These are phyloP conservation scores for Oriolus oriolus DNA, from an alignment of 2,113 vertebrate species.

Conservation along the genomic window DNA sequence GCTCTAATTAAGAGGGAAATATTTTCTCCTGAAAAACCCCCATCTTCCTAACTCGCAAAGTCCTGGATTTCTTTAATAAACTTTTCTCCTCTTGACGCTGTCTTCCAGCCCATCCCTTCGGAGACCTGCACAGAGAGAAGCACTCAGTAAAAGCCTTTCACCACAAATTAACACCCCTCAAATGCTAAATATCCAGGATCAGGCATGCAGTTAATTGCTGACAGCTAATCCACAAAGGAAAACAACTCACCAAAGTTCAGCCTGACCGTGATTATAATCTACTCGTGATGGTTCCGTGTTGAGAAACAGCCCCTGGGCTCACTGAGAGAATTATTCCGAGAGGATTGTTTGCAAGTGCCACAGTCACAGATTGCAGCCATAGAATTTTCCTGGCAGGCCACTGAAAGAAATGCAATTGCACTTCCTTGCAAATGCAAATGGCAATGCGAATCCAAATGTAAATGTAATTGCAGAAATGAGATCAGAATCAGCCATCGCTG, in stretches of 20 bases:
- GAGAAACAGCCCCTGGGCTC: background rate
- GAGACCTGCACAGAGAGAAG: background rate
- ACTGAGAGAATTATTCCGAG: background rate
- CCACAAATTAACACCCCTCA: background rate
- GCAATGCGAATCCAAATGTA: background rate
- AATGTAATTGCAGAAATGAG: background rate
- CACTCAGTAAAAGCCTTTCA: background rate
- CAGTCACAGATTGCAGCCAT: background rate
- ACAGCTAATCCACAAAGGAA: background rate
- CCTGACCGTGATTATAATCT: background rate
- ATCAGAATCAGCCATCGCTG: background rate
- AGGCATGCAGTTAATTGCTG: background rate
- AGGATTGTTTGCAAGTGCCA: background rate
- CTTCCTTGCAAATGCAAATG: background rate
- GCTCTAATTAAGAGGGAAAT: background rate
- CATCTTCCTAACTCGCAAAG: background rate
- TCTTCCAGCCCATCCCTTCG: background rate
- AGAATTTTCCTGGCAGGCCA: background rate
- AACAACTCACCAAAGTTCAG: background rate
- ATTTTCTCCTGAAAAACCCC: background rate
- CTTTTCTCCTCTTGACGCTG: background rate
- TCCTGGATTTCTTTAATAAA: background rate
- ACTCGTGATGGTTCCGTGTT: background rate
- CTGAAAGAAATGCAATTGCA: background rate
- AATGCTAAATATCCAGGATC: background rate